Percentiles rank a stretch among this genome's conserved stretches.
phyloP scores from a whole-genome alignment of 2,888 invertebrate species.

The Rutpela maculata region DNA sequence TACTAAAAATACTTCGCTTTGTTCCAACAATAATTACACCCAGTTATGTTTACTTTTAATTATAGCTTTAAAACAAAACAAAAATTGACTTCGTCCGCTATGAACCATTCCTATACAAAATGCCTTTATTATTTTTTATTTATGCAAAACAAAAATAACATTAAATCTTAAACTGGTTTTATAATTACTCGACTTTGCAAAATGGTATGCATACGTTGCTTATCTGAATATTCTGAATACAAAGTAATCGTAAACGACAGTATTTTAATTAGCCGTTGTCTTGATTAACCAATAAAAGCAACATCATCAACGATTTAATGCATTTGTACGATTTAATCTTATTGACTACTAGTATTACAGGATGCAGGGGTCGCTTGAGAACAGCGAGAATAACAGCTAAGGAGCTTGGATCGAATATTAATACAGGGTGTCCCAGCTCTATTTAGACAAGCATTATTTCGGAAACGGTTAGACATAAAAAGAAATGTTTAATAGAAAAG shows the following conservation, averaged over 20 bases:
- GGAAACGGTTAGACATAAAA: too few relatives aligned
- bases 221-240: slow-evolving; percentile 9
- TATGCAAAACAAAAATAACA: slow-evolving; percentile 11
- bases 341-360: slow-evolving; percentile 22
- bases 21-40: not conserved
- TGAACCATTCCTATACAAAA: not conserved
- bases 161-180: slow-evolving; percentile 11
- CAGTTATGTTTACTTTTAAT: slow-evolving; percentile 15
- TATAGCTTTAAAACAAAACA: not conserved
- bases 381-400: slow-evolving; percentile 11
- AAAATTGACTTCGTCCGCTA: not conserved
- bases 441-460: too few relatives aligned
- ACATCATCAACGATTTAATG: slow-evolving; percentile 13
- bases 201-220: slow-evolving; percentile 15
- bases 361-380: not conserved
- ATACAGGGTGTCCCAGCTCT: too few relatives aligned
- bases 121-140: not conserved
- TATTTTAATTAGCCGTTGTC: slow-evolving; percentile 29
- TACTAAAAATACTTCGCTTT: slow-evolving; percentile 4
- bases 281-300: slow-evolving; percentile 27
- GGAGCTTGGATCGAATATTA: not conserved
- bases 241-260: slow-evolving; percentile 25
- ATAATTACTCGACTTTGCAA: not conserved
- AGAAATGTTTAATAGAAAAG: too few relatives aligned
- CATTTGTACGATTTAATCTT: slow-evolving; percentile 25